Percentiles rank a stretch among this genome's conserved stretches.
Conservation (phyloP, 2,888 invertebrate genomes). For the Erebia ligea region DNA sequence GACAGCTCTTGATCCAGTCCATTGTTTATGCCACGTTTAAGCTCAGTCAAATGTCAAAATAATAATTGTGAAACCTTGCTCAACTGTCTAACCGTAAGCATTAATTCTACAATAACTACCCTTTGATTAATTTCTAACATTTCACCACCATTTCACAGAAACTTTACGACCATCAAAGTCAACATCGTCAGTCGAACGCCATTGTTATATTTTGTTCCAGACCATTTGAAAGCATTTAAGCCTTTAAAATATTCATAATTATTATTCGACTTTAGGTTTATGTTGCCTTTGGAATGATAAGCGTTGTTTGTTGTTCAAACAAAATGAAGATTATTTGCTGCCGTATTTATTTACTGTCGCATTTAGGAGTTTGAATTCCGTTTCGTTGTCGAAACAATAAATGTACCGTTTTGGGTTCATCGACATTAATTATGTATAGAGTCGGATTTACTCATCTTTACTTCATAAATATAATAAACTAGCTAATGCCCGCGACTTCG, state of each 20-base stretch:
- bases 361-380: neutral
- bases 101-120: neutral
- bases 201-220: conserved; percentile 5
- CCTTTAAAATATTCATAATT: conserved; percentile 38
- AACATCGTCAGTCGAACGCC: conserved; percentile 9
- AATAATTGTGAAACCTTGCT: neutral
- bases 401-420: neutral
- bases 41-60: neutral
- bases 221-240: conserved; percentile 24
- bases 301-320: conserved; percentile 26
- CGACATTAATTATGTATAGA: neutral
- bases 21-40: too few relatives aligned
- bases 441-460: neutral
- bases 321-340: conserved; percentile 3
- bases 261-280: conserved; percentile 39
- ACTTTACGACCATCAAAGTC: conserved; percentile 23
- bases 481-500: too few relatives aligned
- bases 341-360: neutral
- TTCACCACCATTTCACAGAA: conserved; percentile 6
- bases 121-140: conserved; percentile 2
- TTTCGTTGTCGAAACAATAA: neutral
- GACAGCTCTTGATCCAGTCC: too few relatives aligned
- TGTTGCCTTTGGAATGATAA: conserved; percentile 23
- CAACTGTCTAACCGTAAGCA: neutral
- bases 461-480: too few relatives aligned